Evolutionary conservation across 2,797 vertebrate species (phyloP).

Genomic region (Cirrhinus molitorella): DNA sequence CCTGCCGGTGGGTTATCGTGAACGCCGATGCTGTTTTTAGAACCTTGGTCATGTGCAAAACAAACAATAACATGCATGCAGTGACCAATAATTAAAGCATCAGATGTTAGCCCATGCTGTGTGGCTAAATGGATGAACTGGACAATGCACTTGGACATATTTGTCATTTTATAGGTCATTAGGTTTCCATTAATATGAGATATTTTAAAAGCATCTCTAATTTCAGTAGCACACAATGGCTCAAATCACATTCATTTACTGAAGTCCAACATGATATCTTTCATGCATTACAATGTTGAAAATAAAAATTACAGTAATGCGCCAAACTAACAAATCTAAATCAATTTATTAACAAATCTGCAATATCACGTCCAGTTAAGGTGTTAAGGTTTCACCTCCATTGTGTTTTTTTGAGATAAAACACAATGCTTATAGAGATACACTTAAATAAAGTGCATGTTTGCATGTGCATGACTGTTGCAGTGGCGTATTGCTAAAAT

Average conservation of each 20-base stretch:
- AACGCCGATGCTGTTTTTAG: slow-evolving; percentile 13
- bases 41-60: neutral
- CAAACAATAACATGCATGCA: neutral
- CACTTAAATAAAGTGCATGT: no score
- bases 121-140: neutral
- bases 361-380: no score
- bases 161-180: neutral
- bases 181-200: neutral
- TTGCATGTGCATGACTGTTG: no score
- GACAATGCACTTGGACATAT: neutral
- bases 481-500: no score
- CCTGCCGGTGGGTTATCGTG: neutral
- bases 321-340: no score
- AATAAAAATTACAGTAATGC: no score
- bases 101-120: neutral
- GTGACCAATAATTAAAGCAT: neutral
- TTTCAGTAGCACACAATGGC: neutral
- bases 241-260: no score
- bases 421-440: no score
- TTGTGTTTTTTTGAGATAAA: no score
- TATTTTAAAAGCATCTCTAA: neutral
- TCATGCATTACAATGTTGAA: neutral
- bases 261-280: no score
- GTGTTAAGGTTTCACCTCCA: no score
- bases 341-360: no score